Evolutionary conservation across 2,113 vertebrate species (phyloP), one percentile per base, ranked within the genome.

Genomic region (Desmodus rotundus): DNA sequence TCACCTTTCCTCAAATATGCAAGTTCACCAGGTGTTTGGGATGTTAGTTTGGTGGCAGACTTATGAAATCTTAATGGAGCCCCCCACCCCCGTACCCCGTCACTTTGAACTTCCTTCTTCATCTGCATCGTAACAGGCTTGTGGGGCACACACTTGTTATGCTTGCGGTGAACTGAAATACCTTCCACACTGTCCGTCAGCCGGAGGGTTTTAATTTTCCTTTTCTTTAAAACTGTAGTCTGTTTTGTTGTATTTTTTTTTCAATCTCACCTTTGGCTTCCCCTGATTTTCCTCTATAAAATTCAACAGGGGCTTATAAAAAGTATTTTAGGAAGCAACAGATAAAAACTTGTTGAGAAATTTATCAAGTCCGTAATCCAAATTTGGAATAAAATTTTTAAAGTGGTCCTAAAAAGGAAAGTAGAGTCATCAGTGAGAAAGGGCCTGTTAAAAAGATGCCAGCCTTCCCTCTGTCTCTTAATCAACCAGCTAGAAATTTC

Each of bases 61-160:
- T 89, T 83, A 94, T 96, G 82, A 97, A 97, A 97, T 91, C 90
- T 94, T 96, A 96, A 97, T 96, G 82, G 8, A 65, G 16, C 52
- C 16, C 38, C 45, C 19, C 11, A 13, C 20, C 24, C n/a, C 85
- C 73, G 41, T 13, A 31, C 45, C 16, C 14, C 16, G 52, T 95
- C 54, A 65, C 68, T 95, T 76, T 94, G 85, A 97, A 96, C 47
- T 89, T 86, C 82, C 58, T 88, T 84, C 74, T 87, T 94, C 67
- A 74, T 92, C 68, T 89, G 36, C 26, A 45, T 54, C 83, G 15
- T 67, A 45, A 77, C 72, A 92, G 76, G 65, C 45, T 74, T 94
- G 24, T 50, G 13, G 16, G 15, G 47, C 24, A 6, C 24, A 4
- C 10, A 68, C 47, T 76, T 56, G 1, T 33, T 82, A 86, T 43